phyloP scores from a whole-genome alignment of 2,113 vertebrate species.

The Muntiacus muntjak region DNA sequence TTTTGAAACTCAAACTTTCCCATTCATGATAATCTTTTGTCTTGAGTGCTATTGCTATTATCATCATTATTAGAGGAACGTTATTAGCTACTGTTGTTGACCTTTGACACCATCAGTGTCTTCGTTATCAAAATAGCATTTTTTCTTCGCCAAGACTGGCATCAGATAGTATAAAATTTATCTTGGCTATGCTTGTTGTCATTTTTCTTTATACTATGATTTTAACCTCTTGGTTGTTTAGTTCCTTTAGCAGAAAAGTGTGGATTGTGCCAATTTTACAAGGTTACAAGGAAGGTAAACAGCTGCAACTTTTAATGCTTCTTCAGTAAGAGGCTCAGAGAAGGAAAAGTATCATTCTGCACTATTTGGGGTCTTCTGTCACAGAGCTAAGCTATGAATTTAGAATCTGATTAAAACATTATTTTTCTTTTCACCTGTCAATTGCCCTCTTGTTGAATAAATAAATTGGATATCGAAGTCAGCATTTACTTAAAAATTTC shows the following conservation, averaged over 20 bases:
- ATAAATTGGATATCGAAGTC: conserved; percentile 43
- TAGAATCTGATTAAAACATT: conserved; percentile 52
- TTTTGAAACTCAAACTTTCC: neutral
- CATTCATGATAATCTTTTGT: neutral
- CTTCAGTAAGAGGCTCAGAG: neutral
- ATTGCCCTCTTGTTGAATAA: conserved; percentile 46
- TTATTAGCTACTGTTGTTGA: neutral
- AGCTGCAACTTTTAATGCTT: conserved; percentile 6
- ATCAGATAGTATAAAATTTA: neutral
- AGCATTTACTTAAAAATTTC: conserved; percentile 41
- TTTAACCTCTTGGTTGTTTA: neutral
- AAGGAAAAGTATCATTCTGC: neutral
- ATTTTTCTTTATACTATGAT: neutral
- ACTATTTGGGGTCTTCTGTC: neutral
- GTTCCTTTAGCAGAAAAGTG: neutral
- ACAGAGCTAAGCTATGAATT: neutral
- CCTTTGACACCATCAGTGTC: neutral
- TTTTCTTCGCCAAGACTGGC: neutral
- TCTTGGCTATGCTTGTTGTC: neutral
- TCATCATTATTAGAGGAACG: neutral
- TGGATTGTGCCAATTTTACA: neutral
- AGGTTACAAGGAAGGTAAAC: neutral
- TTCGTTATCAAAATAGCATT: neutral
- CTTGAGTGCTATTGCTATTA: neutral
- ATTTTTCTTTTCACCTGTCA: conserved; percentile 56